Evolutionary conservation across 1,140 invertebrate species (phyloP).

Genomic region (Diachasmimorpha longicaudata): DNA sequence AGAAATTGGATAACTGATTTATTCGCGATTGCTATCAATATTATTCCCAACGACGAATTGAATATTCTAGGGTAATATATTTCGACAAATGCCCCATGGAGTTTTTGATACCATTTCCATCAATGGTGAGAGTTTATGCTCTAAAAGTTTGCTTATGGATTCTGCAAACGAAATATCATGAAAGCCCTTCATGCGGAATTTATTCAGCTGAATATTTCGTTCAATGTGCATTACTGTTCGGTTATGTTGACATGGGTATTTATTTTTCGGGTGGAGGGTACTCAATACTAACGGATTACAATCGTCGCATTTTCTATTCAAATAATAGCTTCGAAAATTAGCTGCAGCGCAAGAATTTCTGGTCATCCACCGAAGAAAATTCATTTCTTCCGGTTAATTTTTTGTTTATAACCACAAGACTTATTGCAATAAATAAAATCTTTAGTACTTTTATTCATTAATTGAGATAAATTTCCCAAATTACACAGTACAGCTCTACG

Average conservation of each 20-base stretch:
- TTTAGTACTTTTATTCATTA: too few relatives aligned
- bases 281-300: neutral
- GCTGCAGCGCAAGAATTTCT: neutral
- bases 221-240: neutral
- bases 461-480: too few relatives aligned
- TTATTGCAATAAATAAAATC: too few relatives aligned
- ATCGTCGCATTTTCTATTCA: neutral
- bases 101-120: too few relatives aligned
- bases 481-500: too few relatives aligned
- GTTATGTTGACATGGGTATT: neutral
- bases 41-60: neutral
- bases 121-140: too few relatives aligned
- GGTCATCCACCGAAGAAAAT: too few relatives aligned
- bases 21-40: neutral
- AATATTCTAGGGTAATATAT: neutral
- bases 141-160: too few relatives aligned
- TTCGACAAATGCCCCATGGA: neutral
- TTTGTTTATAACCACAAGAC: too few relatives aligned
- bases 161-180: neutral
- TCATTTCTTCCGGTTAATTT: too few relatives aligned
- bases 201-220: neutral
- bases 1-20: neutral
- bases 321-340: neutral
- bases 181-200: neutral
- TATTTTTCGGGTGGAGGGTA: neutral